Percentiles rank a stretch among this genome's conserved stretches.
Evolutionary conservation across 2,797 vertebrate species (phyloP).

Genomic region (Philypnodon macrostomus): DNA sequence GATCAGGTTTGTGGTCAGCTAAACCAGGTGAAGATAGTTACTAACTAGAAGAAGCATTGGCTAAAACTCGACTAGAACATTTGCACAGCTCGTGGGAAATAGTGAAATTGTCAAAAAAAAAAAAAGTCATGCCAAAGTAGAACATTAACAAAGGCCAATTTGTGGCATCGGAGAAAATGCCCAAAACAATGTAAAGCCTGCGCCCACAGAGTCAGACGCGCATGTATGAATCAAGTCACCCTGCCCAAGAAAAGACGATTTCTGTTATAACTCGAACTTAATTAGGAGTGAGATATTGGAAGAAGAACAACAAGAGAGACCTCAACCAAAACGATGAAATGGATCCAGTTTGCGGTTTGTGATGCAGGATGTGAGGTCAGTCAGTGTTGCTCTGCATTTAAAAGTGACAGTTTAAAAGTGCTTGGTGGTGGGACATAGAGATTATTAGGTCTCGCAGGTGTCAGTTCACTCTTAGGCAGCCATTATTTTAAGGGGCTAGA

Average conservation of each 20-base stretch:
- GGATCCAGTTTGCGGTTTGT: slow-evolving; percentile 15
- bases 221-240: slow-evolving; percentile 27
- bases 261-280: not conserved
- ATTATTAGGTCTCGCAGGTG: no score
- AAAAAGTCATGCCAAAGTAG: slow-evolving; percentile 40
- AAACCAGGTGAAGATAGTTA: no score
- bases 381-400: no score
- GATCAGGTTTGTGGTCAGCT: no score
- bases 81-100: slow-evolving; percentile 16
- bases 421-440: no score
- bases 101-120: no score
- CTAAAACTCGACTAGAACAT: not conserved
- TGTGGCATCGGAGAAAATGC: slow-evolving; percentile 43
- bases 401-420: no score
- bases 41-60: no score
- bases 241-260: slow-evolving; percentile 56
- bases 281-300: not conserved
- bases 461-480: no score
- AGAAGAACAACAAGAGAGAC: slow-evolving; percentile 4
- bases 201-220: slow-evolving; percentile 65
- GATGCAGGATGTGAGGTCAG: no score
- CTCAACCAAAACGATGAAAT: no score
- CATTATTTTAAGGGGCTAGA: no score
- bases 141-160: slow-evolving; percentile 62
- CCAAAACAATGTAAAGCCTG: slow-evolving; percentile 64